Percentiles rank a stretch among this genome's conserved stretches.
Conservation (phyloP, 2,888 invertebrate species). For the Agriopis marginaria region DNA sequence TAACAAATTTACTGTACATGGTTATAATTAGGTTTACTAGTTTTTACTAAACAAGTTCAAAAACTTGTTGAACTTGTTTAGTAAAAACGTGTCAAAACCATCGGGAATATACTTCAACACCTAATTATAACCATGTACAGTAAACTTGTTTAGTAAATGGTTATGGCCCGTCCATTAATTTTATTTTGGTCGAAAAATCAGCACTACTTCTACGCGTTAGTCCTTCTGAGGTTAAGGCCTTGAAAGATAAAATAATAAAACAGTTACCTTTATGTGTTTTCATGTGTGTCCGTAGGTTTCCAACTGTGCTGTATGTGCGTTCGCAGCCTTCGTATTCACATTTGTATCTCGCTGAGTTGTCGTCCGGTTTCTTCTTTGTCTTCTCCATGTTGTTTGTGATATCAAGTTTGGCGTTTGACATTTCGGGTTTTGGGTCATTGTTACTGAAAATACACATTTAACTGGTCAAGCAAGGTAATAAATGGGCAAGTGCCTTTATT, state of each 20-base stretch:
- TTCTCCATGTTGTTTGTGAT: slow-evolving; percentile 66
- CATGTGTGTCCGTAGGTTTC: slow-evolving; percentile 97
- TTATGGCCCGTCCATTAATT: no score
- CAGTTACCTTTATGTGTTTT: slow-evolving; percentile 96
- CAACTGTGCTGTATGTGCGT: slow-evolving; percentile 96
- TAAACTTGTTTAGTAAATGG: no score
- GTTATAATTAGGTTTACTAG: no score
- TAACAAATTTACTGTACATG: no score
- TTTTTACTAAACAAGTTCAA: no score
- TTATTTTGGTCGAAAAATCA: no score
- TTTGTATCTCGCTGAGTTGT: slow-evolving; percentile 87
- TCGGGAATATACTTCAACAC: no score
- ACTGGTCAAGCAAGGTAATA: background rate
- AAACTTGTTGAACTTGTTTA: no score
- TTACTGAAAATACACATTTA: slow-evolving; percentile 55
- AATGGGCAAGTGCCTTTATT: no score
- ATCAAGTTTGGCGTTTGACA: slow-evolving; percentile 60
- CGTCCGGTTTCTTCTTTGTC: slow-evolving; percentile 68
- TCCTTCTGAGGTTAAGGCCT: background rate
- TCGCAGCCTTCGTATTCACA: slow-evolving; percentile 96
- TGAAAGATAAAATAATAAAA: slow-evolving; percentile 23
- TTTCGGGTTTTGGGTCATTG: slow-evolving; percentile 66
- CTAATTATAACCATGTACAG: no score
- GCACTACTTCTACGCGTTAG: no score
- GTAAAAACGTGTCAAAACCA: no score